Evolutionary conservation across 2,113 vertebrate species (phyloP), one percentile per base, ranked within the genome.

Genomic region (Elaphurus davidianus): DNA sequence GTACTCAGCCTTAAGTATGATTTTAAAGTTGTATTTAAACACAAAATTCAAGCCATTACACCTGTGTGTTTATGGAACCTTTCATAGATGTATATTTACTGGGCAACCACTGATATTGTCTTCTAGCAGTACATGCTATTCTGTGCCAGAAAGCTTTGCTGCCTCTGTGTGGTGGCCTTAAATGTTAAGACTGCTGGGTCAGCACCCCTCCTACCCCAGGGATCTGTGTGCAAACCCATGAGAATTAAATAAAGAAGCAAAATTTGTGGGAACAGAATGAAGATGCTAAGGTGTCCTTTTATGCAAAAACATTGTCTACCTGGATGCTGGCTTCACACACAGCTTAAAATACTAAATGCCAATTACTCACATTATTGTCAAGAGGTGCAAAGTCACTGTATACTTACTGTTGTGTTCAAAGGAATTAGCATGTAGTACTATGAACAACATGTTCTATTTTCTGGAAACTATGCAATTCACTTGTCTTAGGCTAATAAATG

Each of bases 381-480:
- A 78, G 96, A 96, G 96, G 76, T 95, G 87, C 64, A 97, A 91
- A 88, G 89, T 94, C 78, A 95, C 67, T 74, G 57, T 91, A 71
- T 97, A 97, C 98, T 96, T 98, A 97, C 7, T 10, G 97, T 91
- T 30, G 19, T 90, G 98, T 98, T 88, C 47, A 96, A 95, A 94
- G 78, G 94, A 96, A 86, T 97, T 98, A 84, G 15, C 91, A 94
- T 92, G 57, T 83, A 98, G 88, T 97, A 86, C 87, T 96, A 86
- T 86, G 96, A 96, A 60, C 84, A 97, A 54, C 92, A 92, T 96
- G 81, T 92, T 91, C 84, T 96, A 76, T 96, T 98, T 97, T 93
- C 94, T 97, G 94, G 94, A 97, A 97, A 97, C 94, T 90, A 94
- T 97, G 95, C 87, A 98, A 97, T 98, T 97, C 98, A 97, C 89